Evolutionary conservation across 2,113 vertebrate species (phyloP).

Genomic region (Tapirus terrestris): DNA sequence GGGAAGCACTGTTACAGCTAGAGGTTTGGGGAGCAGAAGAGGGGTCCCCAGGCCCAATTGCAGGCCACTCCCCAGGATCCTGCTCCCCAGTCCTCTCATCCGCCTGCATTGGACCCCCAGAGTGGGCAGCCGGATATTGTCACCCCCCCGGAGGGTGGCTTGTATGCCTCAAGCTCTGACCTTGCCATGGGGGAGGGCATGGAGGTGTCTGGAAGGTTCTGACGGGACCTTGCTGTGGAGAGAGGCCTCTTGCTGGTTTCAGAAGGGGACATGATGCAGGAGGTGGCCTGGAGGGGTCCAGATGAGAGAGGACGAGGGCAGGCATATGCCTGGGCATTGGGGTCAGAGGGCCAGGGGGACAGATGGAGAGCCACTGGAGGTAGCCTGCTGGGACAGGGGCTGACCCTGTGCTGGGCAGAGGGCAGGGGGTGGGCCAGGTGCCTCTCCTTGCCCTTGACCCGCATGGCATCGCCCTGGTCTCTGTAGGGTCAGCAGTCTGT

Average conservation of each 20-base stretch:
- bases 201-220: not conserved
- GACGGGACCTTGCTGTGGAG: not conserved
- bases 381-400: not conserved
- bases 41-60: accelerated
- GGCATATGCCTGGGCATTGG: accelerated
- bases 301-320: not conserved
- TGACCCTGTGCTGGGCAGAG: too few species aligned
- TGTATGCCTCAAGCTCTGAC: accelerated
- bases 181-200: accelerated
- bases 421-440: too few species aligned
- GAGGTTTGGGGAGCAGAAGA: not conserved
- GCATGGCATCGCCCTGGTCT: not conserved
- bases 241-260: not conserved
- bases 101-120: not conserved
- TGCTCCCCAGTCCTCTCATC: not conserved
- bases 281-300: too few species aligned
- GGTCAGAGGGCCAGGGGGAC: accelerated
- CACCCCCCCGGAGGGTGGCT: accelerated
- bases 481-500: accelerated
- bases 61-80: not conserved
- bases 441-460: not conserved
- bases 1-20: accelerated
- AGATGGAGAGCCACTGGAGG: accelerated
- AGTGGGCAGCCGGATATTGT: accelerated
- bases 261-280: not conserved